Evolutionary conservation across 2,888 invertebrate species (phyloP), one percentile per base, ranked within the genome.

Genomic region (Cephus sareptanus): DNA sequence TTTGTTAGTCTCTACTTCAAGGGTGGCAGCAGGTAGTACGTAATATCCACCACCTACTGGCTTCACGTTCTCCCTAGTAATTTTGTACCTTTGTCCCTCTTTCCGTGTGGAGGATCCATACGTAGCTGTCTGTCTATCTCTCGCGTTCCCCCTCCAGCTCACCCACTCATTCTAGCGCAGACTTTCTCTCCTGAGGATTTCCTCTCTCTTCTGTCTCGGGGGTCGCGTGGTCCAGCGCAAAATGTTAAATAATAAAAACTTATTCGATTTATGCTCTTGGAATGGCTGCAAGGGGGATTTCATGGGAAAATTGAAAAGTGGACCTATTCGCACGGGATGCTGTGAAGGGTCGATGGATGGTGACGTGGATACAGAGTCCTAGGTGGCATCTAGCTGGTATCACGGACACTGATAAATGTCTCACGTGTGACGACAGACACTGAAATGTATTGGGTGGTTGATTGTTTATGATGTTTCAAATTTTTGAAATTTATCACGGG

Each of bases 191-290:
- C 9, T 23, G 56, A 56, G 56, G 23, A 56, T 56, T 56, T 56
- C 9, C 23, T 56, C 56, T 23, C 56, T 23, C 56, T 56, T 56
- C 56, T 3, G 56, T 23, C 56, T 56, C 56, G 9, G 56, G 56
- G 56, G 56, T 56, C 23, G 56, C 23, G 56, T 9, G 56, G 56
- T 71, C 71, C 34, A 13, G 71, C 13, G 31, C 34, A 77, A 77
- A 76, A 80, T 77, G 81, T 83, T 86, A 85, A 88, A 87, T 88
- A 86, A 86, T 87, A 87, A 85, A 88, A 89, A 87, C 81, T 86
- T 84, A 82, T 81, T 81, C 83, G 86, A 87, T 89, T 86, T 86
- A 86, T 86, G 83, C 76, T 76, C 76, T 40, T 31, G 77, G 73
- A 71, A 35, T 77, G 74, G 77, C 56, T 30, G 74, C 15, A 11